Conservation (phyloP, 2,113 vertebrate species). For the Pachyramphus minor region DNA sequence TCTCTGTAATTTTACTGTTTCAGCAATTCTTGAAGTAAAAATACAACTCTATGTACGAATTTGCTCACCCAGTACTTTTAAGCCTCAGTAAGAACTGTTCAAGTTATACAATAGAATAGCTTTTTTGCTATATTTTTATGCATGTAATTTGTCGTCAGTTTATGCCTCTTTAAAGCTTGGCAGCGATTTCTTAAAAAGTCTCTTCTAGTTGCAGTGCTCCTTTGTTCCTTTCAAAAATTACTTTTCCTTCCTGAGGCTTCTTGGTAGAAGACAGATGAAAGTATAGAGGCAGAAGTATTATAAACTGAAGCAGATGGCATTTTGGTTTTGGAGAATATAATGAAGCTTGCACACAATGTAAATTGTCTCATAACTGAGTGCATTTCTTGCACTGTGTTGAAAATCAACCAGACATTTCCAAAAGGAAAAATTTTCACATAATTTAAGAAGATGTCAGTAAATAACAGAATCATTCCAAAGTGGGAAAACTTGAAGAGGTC, state of each 20-base stretch:
- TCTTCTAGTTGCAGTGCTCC: not conserved
- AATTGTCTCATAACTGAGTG: not conserved
- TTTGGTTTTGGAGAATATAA: not conserved
- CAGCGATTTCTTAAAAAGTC: not conserved
- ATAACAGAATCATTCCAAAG: not conserved
- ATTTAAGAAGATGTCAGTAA: not conserved
- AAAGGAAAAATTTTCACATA: not conserved
- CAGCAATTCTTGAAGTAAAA: not conserved
- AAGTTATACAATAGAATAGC: not conserved
- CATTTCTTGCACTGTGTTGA: not conserved
- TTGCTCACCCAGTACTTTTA: not conserved
- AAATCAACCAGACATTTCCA: not conserved
- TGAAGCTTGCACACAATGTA: not conserved
- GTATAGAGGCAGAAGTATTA: not conserved
- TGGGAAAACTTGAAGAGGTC: not conserved
- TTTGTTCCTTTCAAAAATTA: not conserved
- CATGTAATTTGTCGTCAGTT: constrained; percentile 1
- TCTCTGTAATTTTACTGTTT: not conserved
- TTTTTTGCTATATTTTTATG: constrained; percentile 23
- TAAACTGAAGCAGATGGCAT: not conserved
- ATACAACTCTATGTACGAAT: not conserved
- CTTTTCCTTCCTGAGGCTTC: not conserved
- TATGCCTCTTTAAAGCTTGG: constrained; percentile 1
- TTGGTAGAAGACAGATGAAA: not conserved
- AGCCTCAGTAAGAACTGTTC: not conserved